Conservation (phyloP, 2,797 vertebrate genomes). For the Halcyon leucocephala region DNA sequence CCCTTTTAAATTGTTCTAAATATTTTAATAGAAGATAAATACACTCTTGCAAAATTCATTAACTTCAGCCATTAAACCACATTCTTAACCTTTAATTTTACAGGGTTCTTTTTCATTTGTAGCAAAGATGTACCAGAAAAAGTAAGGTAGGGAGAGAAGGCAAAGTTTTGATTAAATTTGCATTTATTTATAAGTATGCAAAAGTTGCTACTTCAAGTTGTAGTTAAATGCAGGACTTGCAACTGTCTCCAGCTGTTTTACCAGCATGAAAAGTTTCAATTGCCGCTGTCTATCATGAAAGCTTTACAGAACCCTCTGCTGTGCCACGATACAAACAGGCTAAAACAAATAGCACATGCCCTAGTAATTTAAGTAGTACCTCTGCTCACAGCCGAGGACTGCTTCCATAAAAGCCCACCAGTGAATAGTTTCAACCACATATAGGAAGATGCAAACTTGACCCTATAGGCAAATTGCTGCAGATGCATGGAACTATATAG, state of each 20-base stretch:
- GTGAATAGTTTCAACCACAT: neutral
- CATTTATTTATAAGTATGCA: neutral
- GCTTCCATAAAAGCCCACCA: neutral
- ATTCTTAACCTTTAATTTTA: constrained; percentile 29
- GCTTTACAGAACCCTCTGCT: neutral
- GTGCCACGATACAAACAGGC: neutral
- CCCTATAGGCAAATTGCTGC: neutral
- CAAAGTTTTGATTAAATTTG: neutral
- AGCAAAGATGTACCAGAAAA: neutral
- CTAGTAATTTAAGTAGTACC: neutral
- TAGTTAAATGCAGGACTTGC: neutral
- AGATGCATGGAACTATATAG: neutral
- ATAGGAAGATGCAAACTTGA: neutral
- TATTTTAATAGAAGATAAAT: neutral
- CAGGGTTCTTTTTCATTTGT: neutral
- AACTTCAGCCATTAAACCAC: neutral
- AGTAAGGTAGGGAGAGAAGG: neutral
- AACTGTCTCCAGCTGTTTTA: neutral
- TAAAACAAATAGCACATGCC: neutral
- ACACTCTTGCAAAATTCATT: neutral
- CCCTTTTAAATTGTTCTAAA: neutral
- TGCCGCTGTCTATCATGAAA: neutral
- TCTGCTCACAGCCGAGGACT: neutral
- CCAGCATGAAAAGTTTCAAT: neutral
- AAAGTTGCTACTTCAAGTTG: neutral